Percentiles rank a stretch among this genome's conserved stretches.
These are phyloP conservation scores for Nothoprocta pentlandii DNA, from an alignment of 2,113 vertebrate genomes.

Conservation along the genomic window DNA sequence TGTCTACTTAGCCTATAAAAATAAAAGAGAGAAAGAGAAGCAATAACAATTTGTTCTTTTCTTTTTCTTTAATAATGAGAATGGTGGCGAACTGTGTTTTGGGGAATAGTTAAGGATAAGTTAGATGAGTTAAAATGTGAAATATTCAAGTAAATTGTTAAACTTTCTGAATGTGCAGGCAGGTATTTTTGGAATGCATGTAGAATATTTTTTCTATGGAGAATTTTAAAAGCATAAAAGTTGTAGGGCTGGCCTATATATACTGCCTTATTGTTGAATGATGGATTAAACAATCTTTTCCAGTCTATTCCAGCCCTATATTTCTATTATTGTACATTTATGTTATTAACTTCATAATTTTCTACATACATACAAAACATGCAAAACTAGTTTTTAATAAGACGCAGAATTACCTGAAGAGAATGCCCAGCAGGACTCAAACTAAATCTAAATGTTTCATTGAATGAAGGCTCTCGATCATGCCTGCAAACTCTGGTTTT, in stretches of 20 bases:
- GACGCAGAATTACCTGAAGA: constrained; percentile 87
- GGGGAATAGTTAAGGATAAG: neutral
- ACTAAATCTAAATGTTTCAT: constrained; percentile 97
- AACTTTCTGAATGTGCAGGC: neutral
- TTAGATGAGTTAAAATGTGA: neutral
- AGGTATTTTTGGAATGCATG: neutral
- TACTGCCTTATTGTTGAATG: neutral
- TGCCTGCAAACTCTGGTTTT: constrained; percentile 98
- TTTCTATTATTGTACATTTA: neutral
- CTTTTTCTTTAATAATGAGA: neutral
- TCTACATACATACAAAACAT: neutral
- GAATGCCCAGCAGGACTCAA: constrained; percentile 96
- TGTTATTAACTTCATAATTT: neutral
- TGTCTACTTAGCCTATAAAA: neutral
- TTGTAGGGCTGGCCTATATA: neutral
- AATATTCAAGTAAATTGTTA: neutral
- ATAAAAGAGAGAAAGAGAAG: neutral
- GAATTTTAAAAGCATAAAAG: neutral
- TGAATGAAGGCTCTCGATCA: constrained; percentile 96
- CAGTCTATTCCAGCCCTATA: neutral
- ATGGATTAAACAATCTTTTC: neutral
- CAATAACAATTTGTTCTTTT: neutral
- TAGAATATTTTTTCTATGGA: neutral
- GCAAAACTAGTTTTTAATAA: constrained; percentile 2
- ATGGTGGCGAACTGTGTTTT: neutral